Base-by-base conservation (phyloP, 2,888 invertebrate genomes). In the Zootermopsis nevadensis region DNA sequence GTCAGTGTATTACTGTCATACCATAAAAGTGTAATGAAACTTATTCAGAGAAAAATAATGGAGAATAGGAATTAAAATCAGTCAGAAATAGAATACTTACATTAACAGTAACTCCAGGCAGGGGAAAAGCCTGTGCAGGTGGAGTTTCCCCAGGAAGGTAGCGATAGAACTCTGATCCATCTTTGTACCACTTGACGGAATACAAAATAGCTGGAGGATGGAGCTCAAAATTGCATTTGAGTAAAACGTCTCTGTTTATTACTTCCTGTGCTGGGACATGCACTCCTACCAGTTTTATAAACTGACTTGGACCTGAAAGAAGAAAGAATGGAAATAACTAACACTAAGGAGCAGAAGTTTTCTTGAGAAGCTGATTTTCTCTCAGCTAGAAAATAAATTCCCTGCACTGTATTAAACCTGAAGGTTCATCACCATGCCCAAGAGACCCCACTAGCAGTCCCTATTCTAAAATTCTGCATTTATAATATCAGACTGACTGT, bases 171-270 rank as follows among this genome's bases (percentile, higher is more conserved):
- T 88, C 88, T 19, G 85, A 85, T 76, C 86, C 87, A 84, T 87
- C 86, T 84, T 87, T 87, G 85, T 88, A 88, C 88, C 88, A 88
- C 85, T 88, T 88, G 67, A 88, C 88, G 24, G 88, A 88, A 82
- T 88, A 88, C 1, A 88, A 86, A 66, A 87, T 3, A 30, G 72
- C 31, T 33, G 72, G 12, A 72, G 33, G 72, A 33, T 35, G 12
- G 7, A 72, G 27, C 35, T 72, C 33, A 24, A 33, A 72, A 31
- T 6, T 33, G 33, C 72, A 72, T 33, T 72, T 33, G 2, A 72
- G 33, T 33, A 22, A 31, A 4, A 33, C 72, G 24, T 72, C 35
- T 30, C 33, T 72, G 33, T 31, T 72, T 12, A 33, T 33, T 2
- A 4, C 31, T 72, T 33, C 8, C 8, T 24, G 31, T 22, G 4